Percentiles rank a stretch among this genome's conserved stretches.
Conservation (phyloP, 1,140 invertebrate genomes). For the Tetragonula clypearis region DNA sequence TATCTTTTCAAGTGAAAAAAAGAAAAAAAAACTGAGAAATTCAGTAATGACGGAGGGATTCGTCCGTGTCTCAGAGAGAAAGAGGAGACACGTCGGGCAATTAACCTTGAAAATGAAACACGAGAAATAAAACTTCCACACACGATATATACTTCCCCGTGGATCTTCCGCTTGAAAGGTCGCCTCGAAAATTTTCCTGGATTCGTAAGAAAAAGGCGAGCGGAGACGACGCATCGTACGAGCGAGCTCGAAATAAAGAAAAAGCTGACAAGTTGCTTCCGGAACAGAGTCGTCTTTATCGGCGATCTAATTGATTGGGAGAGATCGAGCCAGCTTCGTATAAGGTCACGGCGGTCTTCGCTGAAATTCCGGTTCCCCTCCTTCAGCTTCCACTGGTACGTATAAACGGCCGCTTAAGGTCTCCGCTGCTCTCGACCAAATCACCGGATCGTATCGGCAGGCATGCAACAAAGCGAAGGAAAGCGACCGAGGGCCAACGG, state of each 20-base stretch:
- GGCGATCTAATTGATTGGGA: constrained; percentile 48
- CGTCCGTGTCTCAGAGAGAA: neutral
- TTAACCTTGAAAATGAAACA: neutral
- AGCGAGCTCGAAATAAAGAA: constrained; percentile 28
- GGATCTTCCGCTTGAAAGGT: neutral
- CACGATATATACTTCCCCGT: neutral
- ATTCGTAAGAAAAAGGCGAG: neutral
- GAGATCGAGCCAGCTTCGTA: constrained; percentile 40
- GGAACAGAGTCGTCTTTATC: constrained; percentile 52
- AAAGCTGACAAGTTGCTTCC: constrained; percentile 54
- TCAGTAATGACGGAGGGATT: neutral
- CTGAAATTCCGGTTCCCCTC: constrained; percentile 43
- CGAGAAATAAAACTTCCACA: rapidly evolving
- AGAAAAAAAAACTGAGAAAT: too few species aligned
- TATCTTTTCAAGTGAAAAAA: too few species aligned
- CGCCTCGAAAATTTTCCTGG: neutral
- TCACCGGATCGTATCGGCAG: constrained; percentile 45
- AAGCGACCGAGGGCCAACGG: constrained; percentile 37
- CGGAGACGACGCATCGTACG: neutral
- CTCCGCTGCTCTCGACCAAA: constrained; percentile 29
- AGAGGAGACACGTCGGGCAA: neutral
- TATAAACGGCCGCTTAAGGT: constrained; percentile 44
- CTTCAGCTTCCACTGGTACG: constrained; percentile 29
- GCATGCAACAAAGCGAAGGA: constrained; percentile 35
- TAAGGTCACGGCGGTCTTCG: constrained; percentile 43